These are phyloP conservation scores for Heteractis magnifica DNA, from an alignment of 92 coral and sea anemone species.

Conservation along the genomic window DNA sequence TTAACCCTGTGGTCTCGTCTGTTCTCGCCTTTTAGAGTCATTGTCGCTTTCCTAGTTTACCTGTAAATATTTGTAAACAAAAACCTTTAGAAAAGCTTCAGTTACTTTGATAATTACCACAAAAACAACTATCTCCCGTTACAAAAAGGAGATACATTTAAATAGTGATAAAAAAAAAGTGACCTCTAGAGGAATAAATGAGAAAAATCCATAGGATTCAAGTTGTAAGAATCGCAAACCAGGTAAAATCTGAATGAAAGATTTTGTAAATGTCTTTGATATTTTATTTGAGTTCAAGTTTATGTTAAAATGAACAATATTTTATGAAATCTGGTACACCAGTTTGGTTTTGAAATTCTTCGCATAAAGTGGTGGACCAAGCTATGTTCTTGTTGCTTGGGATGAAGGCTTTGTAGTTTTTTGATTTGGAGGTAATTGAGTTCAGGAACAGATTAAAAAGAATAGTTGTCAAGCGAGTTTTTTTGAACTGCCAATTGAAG, in stretches of 20 bases:
- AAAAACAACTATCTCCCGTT: neutral
- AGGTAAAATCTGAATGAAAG: too few relatives aligned
- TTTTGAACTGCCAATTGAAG: too few relatives aligned
- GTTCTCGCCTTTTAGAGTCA: slow-evolving; percentile 25
- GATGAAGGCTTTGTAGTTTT: too few relatives aligned
- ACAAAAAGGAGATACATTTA: neutral
- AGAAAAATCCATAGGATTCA: neutral
- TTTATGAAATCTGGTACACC: neutral
- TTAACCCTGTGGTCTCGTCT: too few relatives aligned
- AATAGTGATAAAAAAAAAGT: neutral
- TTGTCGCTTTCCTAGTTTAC: neutral
- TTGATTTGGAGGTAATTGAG: too few relatives aligned
- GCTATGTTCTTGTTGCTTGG: too few relatives aligned
- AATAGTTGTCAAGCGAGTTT: too few relatives aligned
- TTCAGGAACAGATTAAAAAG: too few relatives aligned
- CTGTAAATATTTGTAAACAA: neutral
- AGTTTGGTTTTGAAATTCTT: neutral
- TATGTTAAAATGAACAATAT: neutral
- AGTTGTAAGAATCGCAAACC: too few relatives aligned
- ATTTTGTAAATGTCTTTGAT: too few relatives aligned
- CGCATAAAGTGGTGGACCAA: neutral
- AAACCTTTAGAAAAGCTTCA: neutral
- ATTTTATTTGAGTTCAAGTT: neutral
- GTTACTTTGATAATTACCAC: neutral
- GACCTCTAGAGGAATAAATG: neutral